Base-by-base conservation (phyloP, 2,797 vertebrate genomes). In the Schizopygopsis pylzovi region DNA sequence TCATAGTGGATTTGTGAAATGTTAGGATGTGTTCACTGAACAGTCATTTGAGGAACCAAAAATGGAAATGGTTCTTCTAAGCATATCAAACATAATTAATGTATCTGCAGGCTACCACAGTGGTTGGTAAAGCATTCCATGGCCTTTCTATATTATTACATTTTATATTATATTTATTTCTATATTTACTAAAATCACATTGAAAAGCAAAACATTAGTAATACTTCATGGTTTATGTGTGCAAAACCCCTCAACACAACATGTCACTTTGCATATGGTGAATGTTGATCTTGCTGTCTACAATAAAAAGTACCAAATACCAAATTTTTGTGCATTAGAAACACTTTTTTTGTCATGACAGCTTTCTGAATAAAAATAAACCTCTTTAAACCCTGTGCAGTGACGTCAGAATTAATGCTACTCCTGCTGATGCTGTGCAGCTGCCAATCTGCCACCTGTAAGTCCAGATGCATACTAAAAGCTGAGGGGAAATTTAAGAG, bases 391-490 rank as follows among this genome's bases (percentile, higher is more conserved):
- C 82, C 81, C 59, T 78, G 82, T 84, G 43, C 91, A 93, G 92
- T 2, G 25, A 49, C 22, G 45, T 78, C 39, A 16, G 45, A 73
- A 39, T 68, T 68, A 13, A 47, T 52, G 72, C 47, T 70, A n/a
- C 90, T 91, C 85, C 86, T 86, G 89, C 65, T 89, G 90, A 93
- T 79, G 82, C 54, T 79, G 82, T 84, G 41, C 92, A 93, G 92
- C 92, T 94, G 92, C 70, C 89, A 86, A 25, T 13, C 20, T 41
- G 76, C 54, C 54, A 43, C 78, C 87, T 78, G 16, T 56, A 82
- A 86, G 86, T 82, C 81, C 56, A 61, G 71, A 49, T 83, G 63
- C 88, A 91, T 81, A 89, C 73, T 73, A 87, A n/a, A 61, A 87
- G 80, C 72, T 71, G 79, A 85, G 90, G 79, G 85, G 87, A 88